A percentile compares a stretch with the other conserved stretches of the same genome.
Conservation (phyloP, 2,797 vertebrate genomes). For the Tolypeutes matacus region DNA sequence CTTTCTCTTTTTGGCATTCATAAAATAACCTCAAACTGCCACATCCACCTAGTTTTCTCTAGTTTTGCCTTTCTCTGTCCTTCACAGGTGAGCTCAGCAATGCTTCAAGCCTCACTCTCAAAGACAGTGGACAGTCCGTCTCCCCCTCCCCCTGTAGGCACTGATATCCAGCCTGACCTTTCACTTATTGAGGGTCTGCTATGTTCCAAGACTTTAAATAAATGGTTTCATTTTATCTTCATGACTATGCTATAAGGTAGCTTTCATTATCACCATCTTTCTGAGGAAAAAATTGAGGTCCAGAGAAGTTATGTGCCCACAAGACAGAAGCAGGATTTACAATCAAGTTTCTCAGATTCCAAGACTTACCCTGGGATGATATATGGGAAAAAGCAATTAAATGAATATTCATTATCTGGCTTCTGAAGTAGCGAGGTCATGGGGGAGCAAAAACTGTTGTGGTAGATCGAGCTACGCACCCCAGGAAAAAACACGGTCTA, state of each 20-base stretch:
- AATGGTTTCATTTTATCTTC: neutral
- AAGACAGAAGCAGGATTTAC: conserved; percentile 17
- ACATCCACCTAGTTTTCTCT: neutral
- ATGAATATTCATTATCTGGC: neutral
- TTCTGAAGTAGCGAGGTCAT: neutral
- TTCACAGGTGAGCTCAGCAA: neutral
- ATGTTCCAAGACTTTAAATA: neutral
- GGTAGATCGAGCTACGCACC: no score
- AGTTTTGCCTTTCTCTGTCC: neutral
- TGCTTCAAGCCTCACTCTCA: neutral
- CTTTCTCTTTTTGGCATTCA: no score
- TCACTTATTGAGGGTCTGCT: neutral
- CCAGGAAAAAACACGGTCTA: no score
- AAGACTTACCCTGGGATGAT: neutral
- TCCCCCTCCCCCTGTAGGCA: neutral
- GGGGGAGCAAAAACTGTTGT: neutral
- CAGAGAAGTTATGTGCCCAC: neutral
- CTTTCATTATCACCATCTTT: conserved; percentile 19
- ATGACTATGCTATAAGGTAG: neutral
- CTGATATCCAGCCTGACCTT: neutral
- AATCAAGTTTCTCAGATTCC: neutral
- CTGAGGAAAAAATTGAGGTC: conserved; percentile 1
- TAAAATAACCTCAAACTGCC: no score
- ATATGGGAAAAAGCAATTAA: neutral
- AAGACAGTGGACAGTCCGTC: neutral